Evolutionary conservation across 1,140 invertebrate species (phyloP).

Genomic region (Euura lappo): DNA sequence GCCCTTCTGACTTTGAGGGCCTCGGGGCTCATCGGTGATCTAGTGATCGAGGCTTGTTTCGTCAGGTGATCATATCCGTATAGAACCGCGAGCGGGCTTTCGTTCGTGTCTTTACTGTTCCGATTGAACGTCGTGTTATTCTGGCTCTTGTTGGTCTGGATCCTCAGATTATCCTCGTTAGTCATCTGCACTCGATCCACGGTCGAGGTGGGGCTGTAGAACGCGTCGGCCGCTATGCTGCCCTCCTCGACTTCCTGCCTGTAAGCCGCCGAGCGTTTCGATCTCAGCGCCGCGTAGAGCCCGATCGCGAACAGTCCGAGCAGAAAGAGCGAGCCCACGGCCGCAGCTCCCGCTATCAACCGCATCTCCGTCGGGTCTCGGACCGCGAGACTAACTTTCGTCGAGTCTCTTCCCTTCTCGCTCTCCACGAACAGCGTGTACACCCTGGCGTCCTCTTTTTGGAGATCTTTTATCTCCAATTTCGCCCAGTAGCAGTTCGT

Average conservation of each 20-base stretch:
- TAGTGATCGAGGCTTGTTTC: conserved; percentile 37
- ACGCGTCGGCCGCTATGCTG: conserved; percentile 54
- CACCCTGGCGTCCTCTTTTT: conserved; percentile 50
- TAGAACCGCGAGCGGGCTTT: conserved; percentile 48
- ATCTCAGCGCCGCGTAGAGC: conserved; percentile 43
- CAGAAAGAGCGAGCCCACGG: conserved; percentile 47
- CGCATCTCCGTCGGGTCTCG: conserved; percentile 53
- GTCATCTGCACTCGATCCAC: conserved; percentile 38
- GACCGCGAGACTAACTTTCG: conserved; percentile 48
- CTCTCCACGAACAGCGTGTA: conserved; percentile 56
- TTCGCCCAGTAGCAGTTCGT: conserved; percentile 59
- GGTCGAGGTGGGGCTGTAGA: conserved; percentile 36
- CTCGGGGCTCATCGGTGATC: conserved; percentile 54
- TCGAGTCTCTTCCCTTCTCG: conserved; percentile 54
- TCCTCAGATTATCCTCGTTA: background rate
- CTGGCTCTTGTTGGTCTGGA: conserved; percentile 18
- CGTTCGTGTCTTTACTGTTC: conserved; percentile 39
- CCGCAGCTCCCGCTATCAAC: conserved; percentile 49
- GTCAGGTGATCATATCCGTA: conserved; percentile 57
- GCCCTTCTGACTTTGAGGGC: conserved; percentile 57
- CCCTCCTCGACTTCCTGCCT: conserved; percentile 50
- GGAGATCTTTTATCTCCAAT: conserved; percentile 53
- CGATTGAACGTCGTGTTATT: conserved; percentile 32
- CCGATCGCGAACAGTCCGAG: conserved; percentile 45
- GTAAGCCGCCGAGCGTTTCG: conserved; percentile 45